Evolutionary conservation across 1,140 invertebrate genomes (phyloP).

Genomic region (Vollenhovia emeryi): DNA sequence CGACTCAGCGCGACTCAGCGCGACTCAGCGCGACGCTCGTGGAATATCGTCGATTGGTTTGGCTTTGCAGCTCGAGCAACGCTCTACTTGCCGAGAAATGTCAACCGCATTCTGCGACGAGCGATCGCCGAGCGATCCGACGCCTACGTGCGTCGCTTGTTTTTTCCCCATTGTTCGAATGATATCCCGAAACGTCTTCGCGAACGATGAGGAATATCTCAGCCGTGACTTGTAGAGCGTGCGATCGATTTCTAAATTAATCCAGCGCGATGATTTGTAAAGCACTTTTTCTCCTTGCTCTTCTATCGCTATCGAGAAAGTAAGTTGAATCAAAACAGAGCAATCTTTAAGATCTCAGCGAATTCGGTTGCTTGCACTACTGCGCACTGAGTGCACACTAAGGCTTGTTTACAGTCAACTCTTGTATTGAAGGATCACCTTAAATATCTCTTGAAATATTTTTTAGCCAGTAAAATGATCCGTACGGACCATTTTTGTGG

Average conservation of each 20-base stretch:
- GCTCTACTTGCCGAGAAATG: conserved; percentile 75
- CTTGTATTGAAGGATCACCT: no score
- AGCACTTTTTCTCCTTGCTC: not conserved
- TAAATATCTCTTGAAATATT: no score
- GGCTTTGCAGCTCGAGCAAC: conserved; percentile 61
- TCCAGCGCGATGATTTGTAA: not conserved
- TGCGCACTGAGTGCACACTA: no score
- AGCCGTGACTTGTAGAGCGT: not conserved
- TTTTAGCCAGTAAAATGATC: no score
- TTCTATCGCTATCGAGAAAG: not conserved
- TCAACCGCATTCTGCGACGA: conserved; percentile 71
- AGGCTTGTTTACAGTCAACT: no score
- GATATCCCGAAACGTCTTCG: conserved; percentile 69
- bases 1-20: conserved; percentile 41
- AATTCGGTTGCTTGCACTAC: no score
- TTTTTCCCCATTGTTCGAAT: conserved; percentile 76
- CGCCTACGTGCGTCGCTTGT: conserved; percentile 60
- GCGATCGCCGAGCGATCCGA: conserved; percentile 61
- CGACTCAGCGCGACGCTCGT: conserved; percentile 51
- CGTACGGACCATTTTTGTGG: no score
- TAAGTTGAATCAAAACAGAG: not conserved
- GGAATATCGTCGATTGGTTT: conserved; percentile 57
- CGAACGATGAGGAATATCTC: conserved; percentile 42
- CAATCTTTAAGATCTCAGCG: not conserved
- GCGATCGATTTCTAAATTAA: conserved; percentile 5